Evolutionary conservation across 2,888 invertebrate genomes (phyloP).

Genomic region (Epistrophe eligans): DNA sequence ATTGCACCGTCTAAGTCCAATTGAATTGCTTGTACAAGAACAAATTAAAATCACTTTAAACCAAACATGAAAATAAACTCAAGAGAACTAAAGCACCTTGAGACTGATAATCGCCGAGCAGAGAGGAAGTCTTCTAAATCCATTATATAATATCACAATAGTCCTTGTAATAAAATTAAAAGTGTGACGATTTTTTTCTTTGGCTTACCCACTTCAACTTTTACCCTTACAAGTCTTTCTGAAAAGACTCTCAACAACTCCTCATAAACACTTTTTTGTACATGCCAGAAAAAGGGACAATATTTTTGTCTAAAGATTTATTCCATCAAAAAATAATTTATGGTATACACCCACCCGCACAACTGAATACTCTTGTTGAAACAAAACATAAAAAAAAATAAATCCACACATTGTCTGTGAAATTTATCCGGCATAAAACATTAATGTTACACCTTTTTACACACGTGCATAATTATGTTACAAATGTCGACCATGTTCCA

Average conservation of each 20-base stretch:
- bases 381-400: not conserved
- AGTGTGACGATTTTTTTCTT: too few species aligned
- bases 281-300: not conserved
- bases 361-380: not conserved
- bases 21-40: too few species aligned
- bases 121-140: too few species aligned
- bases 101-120: too few species aligned
- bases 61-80: too few species aligned
- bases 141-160: too few species aligned
- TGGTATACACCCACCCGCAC: not conserved
- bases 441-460: slow-evolving; percentile 30
- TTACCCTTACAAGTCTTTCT: not conserved
- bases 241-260: not conserved
- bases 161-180: too few species aligned
- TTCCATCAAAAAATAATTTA: not conserved
- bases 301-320: not conserved
- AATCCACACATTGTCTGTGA: slow-evolving; percentile 29
- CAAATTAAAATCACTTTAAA: too few species aligned
- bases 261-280: not conserved
- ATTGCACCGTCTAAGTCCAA: too few species aligned
- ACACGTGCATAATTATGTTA: slow-evolving; percentile 62
- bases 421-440: slow-evolving; percentile 54
- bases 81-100: too few species aligned
- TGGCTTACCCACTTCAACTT: too few species aligned
- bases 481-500: slow-evolving; percentile 48